Base-by-base conservation (phyloP, 1,140 invertebrate species). In the Lepidostoma basale region DNA sequence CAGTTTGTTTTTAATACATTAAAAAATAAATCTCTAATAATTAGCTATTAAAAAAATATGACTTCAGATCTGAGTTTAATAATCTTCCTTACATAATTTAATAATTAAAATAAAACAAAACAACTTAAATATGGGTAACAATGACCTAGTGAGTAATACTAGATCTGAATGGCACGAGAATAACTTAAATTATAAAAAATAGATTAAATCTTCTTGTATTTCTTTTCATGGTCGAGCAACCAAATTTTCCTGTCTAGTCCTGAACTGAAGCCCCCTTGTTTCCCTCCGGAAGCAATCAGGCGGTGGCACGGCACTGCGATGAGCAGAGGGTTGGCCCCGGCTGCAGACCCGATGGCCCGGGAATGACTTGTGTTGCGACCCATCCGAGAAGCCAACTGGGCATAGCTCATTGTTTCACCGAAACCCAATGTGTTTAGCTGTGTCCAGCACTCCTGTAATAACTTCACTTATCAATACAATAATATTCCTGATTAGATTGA, bases 261-360 rank as follows among this genome's bases (percentile, higher is more conserved):
- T 75, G 75, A 70, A 59, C 75, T 79, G 45, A 79, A 82, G 3
- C 80, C 80, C 23, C 81, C 81, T 28, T 77, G 76, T 12, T 77
- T 74, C 6, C 54, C 64, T 25, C 42, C 47, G 12, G 76, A 71
- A 33, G 77, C 78, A 4, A 81, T 74, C 6, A 82, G 9, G 64
- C 81, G 70, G 40, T 82, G 81, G 65, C 81, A 82, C 1, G 82
- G 80, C 25, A 82, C 75, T 2, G 82, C 69, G 28, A 83, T 67
- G 2, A 81, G 12, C 49, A 80, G 77, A 14, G 76, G 68, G 73
- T 83, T 83, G 1, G 79, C 78, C 5, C 80, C 80, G 59, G 79
- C 82, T 26, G 80, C 80, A 18, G 75, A 74, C 6, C 80, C 82
- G 2, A 82, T 74, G 18, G 82, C 80, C 25, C 82, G 60, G 14